phyloP scores from a whole-genome alignment of 2,797 vertebrate species.

The Tympanoctomys barrerae region DNA sequence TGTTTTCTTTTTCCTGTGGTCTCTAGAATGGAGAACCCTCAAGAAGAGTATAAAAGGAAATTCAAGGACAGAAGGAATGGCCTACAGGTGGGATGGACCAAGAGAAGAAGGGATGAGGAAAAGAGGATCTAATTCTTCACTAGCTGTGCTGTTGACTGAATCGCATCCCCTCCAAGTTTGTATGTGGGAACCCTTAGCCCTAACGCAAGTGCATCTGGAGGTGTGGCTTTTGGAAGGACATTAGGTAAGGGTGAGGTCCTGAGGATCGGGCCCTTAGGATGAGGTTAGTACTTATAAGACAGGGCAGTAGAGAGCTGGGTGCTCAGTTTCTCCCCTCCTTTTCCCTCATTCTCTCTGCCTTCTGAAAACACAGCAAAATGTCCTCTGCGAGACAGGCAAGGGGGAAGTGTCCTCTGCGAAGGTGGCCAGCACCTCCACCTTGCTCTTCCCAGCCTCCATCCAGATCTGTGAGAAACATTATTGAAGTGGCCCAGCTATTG shows the following conservation, averaged over 20 bases:
- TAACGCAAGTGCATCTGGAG: background rate
- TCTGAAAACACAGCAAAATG: background rate
- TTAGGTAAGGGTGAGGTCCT: background rate
- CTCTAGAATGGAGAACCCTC: background rate
- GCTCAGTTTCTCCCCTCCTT: background rate
- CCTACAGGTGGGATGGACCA: accelerated
- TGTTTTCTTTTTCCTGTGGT: background rate
- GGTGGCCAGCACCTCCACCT: background rate
- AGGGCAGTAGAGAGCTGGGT: background rate
- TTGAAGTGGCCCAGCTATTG: background rate
- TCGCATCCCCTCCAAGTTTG: background rate
- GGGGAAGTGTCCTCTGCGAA: background rate
- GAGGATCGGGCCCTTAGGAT: background rate
- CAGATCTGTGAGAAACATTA: background rate
- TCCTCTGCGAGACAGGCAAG: background rate
- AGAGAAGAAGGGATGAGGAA: background rate
- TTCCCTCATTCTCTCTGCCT: background rate
- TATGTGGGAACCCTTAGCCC: background rate
- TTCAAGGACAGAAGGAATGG: background rate
- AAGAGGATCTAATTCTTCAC: background rate
- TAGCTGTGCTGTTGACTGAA: background rate
- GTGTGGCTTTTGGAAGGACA: background rate
- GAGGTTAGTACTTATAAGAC: background rate
- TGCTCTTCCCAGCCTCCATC: background rate
- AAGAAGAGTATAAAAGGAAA: background rate